Evolutionary conservation across 2,888 invertebrate genomes (phyloP).

Genomic region (Seira sanloemensis): DNA sequence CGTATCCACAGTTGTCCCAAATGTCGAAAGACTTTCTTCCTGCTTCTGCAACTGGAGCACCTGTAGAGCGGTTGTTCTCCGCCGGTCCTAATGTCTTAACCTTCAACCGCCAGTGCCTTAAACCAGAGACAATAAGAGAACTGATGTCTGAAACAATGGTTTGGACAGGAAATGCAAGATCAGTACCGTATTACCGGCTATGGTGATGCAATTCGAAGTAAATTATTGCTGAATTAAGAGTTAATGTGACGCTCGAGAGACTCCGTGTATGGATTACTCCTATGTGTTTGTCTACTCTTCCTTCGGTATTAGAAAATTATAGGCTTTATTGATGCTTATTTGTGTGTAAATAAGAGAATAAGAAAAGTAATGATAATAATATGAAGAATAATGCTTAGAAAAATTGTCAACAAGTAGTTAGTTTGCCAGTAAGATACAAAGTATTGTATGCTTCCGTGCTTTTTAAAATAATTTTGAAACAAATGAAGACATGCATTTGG

Average conservation of each 20-base stretch:
- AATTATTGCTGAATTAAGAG: background rate
- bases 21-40: constrained; percentile 57
- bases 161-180: too few relatives aligned
- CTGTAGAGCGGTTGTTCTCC: constrained; percentile 57
- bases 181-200: background rate
- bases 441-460: too few relatives aligned
- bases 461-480: too few relatives aligned
- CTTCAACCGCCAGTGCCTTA: background rate
- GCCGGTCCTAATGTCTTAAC: constrained; percentile 31
- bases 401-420: too few relatives aligned
- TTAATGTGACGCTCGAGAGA: background rate
- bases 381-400: too few relatives aligned
- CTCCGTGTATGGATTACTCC: background rate
- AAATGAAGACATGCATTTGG: too few relatives aligned
- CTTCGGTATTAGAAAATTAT: background rate
- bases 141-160: background rate
- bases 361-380: too few relatives aligned
- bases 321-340: background rate
- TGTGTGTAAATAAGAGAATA: too few relatives aligned
- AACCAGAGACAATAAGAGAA: background rate
- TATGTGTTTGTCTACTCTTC: background rate
- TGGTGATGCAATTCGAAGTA: background rate
- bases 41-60: constrained; percentile 49
- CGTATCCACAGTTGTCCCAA: constrained; percentile 41
- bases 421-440: too few relatives aligned